Base-by-base conservation (phyloP, 2,888 invertebrate genomes). In the Petrolisthes cinctipes region DNA sequence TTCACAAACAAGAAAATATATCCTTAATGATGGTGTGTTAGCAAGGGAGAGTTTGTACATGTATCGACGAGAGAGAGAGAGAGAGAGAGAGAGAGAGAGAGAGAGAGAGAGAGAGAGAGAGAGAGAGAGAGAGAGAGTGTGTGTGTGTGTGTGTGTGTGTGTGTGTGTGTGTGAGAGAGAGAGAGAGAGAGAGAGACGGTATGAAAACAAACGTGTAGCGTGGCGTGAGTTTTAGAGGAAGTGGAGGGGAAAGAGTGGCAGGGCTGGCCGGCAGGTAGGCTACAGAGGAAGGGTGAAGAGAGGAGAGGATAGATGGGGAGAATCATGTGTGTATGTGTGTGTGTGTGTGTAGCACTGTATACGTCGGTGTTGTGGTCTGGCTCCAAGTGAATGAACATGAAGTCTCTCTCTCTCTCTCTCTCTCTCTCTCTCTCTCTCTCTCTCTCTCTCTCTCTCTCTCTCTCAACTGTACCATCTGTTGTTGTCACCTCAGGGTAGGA, bases 71-170 rank as follows among this genome's bases (percentile, higher is more conserved):
- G 37, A 37, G 37, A 37, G 37, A 37, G 37, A 37, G 0, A 37
- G 37, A 37, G 37, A 37, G 37, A 37, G 37, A 17, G 17, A 66
- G 66, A 17, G 17, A 66, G 66, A 17, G 66, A 66, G 17, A 17
- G 66, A 17, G 73, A 17, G 17, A 66, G 66, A 17, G 17, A 66
- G 66, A 17, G 66, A 66, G 17, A 17, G 66, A 17, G 73, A 73
- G 73, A 73, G 73, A 73, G 73, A 73, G 73, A 73, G 73, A 73
- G 73, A 73, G 73, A 73, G 14, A 14, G 7, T 20, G 20, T 73
- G 73, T 73, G 14, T 14, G 14, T 73, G 20, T 73, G 14, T 14
- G 73, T 73, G 73, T 14, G 14, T 14, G 73, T 73, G 73, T 14
- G 20, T 14, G 73, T n/a, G 73, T 14, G 20, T 14, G 73, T 73